Evolutionary conservation across 2,888 invertebrate species (phyloP), one percentile per base, ranked within the genome.

Genomic region (Euzetes globulus): DNA sequence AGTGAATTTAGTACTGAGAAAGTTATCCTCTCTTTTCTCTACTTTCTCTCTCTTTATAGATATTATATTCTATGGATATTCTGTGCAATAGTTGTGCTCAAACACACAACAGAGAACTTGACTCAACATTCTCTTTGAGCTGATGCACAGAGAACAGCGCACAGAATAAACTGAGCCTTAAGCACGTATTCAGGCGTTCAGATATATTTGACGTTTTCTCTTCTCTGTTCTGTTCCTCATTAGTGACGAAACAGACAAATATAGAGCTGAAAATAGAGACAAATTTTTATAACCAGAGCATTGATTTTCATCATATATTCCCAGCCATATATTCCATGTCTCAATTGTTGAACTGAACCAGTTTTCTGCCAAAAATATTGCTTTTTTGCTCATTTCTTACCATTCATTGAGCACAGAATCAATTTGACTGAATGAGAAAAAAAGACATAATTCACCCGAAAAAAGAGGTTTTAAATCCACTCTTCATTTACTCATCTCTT

Each of bases 201-300:
- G 2, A 65, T 65, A 65, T 37, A n/a, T 65, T 37, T 65, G 65
- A 65, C 65, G 65, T 65, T 37, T n/a, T 27, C 58, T 58, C 29
- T n/a, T n/a, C n/a, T 25, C 25, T 29, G 33, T 33, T 55, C 65
- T 15, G 5, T 5, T 65, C 33, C 65, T 65, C 65, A 65, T 65
- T 65, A 65, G 65, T 65, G 65, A 7, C 5, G 15, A 25, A 55
- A 55, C 7, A 58, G 11, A 37, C 37, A 65, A 37, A 65, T 65
- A 65, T 65, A 65, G 65, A 65, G 33, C 65, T 37, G 65, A 65
- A 65, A 65, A 65, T 65, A 65, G 37, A n/a, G 27, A 9, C n/a
- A 33, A 47, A 47, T 47, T 19, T 47, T 52, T 52, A 52, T 52
- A 13, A 58, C 9, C 58, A 25, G 22, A 27, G 29, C 52, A 52